Conservation (phyloP, 2,888 invertebrate species). For the Suillia variegata region DNA sequence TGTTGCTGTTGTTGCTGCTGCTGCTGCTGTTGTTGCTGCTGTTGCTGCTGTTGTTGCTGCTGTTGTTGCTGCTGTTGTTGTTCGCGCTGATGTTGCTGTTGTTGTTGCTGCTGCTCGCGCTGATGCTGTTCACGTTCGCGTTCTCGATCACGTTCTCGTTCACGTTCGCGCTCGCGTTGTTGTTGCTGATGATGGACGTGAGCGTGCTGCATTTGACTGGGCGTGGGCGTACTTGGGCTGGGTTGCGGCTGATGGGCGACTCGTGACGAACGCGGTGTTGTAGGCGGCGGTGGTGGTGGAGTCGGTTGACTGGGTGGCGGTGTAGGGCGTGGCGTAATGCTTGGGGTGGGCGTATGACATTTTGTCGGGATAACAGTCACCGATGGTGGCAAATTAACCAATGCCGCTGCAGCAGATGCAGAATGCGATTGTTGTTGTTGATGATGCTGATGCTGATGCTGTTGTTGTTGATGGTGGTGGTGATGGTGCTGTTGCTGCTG, state of each 20-base stretch:
- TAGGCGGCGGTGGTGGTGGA: slow-evolving; percentile 49
- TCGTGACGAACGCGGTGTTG: slow-evolving; percentile 51
- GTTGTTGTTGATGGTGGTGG: slow-evolving; percentile 54
- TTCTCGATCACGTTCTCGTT: slow-evolving; percentile 41
- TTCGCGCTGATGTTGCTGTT: slow-evolving; percentile 42
- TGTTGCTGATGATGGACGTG: slow-evolving; percentile 42
- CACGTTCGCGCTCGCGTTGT: slow-evolving; percentile 37
- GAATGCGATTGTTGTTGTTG: slow-evolving; percentile 54
- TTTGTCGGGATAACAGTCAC: slow-evolving; percentile 58
- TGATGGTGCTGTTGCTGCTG: slow-evolving; percentile 54
- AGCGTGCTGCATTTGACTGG: slow-evolving; percentile 48
- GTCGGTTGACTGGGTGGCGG: slow-evolving; percentile 63
- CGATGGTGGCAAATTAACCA: slow-evolving; percentile 54
- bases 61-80: slow-evolving; percentile 51
- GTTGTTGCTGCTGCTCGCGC: slow-evolving; percentile 41
- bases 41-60: slow-evolving; percentile 37
- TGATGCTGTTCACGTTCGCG: slow-evolving; percentile 49
- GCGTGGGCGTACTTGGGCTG: slow-evolving; percentile 56
- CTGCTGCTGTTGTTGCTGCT: slow-evolving; percentile 53
- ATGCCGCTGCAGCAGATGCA: slow-evolving; percentile 43
- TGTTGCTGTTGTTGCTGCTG: slow-evolving; percentile 54
- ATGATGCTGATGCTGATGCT: slow-evolving; percentile 40
- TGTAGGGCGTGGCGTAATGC: slow-evolving; percentile 66
- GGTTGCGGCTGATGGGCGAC: slow-evolving; percentile 45
- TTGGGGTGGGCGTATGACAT: slow-evolving; percentile 61